Evolutionary conservation across 2,888 invertebrate genomes (phyloP), one percentile per base, ranked within the genome.

Genomic region (Pollenia amentaria): DNA sequence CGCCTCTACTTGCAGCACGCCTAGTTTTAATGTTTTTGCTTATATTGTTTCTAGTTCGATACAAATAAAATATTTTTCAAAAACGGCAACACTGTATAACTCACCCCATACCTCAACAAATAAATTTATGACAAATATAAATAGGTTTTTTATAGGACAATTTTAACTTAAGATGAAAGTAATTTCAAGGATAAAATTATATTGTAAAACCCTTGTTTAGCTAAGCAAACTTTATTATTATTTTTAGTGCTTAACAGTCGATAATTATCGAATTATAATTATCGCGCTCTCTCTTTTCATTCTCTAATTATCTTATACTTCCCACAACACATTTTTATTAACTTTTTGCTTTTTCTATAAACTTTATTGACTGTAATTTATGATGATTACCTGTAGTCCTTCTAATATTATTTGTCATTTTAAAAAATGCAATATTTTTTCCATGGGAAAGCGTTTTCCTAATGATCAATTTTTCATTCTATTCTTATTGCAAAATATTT

Each of bases 321-420:
- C 0, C 6, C 48, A 16, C 1, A 57, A 57, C 10, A n/a, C 11
- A 10, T n/a, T 38, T 46, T 14, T 3, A 38, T 42, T 18, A 14
- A 21, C 12, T 62, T n/a, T 40, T 51, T n/a, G 29, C 29, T 11
- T 8, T 29, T 46, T 11, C 2, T 42, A 18, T 12, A 8, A 62
- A 60, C 1, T 62, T 79, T 29, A 55, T 51, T 79, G 69, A 69
- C 9, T 42, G 42, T 62, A 70, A 79, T 79, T 69, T 51, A 70
- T 79, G 60, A 69, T 78, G 69, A 70, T 79, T 70, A 48, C 78
- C 60, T 70, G 57, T 21, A 70, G 51, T 38, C 12, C 44, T 40
- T 48, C 57, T 40, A 48, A 18, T 18, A 40, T 77, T 40, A 78
- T 51, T 6, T 60, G 57, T 48, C 48, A 69, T 18, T 44, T 76